A percentile compares a stretch with the other conserved stretches of the same genome.
phyloP scores from a whole-genome alignment of 2,797 vertebrate genomes.

The Miichthys miiuy region DNA sequence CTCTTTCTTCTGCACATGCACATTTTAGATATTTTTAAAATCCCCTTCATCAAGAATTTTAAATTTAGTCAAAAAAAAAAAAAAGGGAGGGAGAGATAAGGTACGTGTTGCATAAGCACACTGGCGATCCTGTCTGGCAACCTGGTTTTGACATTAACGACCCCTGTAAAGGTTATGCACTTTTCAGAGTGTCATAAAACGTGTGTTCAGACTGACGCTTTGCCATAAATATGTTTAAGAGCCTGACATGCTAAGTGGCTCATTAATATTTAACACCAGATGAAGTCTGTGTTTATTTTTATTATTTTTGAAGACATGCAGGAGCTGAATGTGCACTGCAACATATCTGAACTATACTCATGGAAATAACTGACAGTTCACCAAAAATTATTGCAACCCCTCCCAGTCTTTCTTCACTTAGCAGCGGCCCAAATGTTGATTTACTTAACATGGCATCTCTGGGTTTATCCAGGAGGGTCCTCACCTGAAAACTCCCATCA shows the following conservation, averaged over 20 bases:
- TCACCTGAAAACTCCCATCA: slow-evolving; percentile 77
- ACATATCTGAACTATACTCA: slow-evolving; percentile 24
- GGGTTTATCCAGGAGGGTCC: slow-evolving; percentile 63
- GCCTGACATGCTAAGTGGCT: slow-evolving; percentile 59
- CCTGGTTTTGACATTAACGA: slow-evolving; percentile 41
- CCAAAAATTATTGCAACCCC: not conserved
- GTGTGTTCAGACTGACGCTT: slow-evolving; percentile 13
- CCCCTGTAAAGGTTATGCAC: slow-evolving; percentile 47
- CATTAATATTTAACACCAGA: slow-evolving; percentile 67
- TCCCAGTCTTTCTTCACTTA: not conserved
- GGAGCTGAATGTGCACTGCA: slow-evolving; percentile 29
- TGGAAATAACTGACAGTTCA: slow-evolving; percentile 27
- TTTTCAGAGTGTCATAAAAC: slow-evolving; percentile 15
- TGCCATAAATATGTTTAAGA: slow-evolving; percentile 52
- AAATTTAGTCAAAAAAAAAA: not conserved
- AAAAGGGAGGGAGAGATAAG: no score
- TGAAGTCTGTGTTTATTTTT: slow-evolving; percentile 67
- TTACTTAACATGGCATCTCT: slow-evolving; percentile 39
- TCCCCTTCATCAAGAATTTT: slow-evolving; percentile 43
- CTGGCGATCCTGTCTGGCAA: slow-evolving; percentile 19
- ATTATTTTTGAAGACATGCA: slow-evolving; percentile 50
- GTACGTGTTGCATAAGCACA: not conserved
- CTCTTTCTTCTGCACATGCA: slow-evolving; percentile 37
- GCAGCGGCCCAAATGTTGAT: slow-evolving; percentile 21
- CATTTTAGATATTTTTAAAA: slow-evolving; percentile 58